These are phyloP conservation scores for Lasioglossum zephyrum DNA, from an alignment of 2,888 invertebrate species.

Conservation along the genomic window DNA sequence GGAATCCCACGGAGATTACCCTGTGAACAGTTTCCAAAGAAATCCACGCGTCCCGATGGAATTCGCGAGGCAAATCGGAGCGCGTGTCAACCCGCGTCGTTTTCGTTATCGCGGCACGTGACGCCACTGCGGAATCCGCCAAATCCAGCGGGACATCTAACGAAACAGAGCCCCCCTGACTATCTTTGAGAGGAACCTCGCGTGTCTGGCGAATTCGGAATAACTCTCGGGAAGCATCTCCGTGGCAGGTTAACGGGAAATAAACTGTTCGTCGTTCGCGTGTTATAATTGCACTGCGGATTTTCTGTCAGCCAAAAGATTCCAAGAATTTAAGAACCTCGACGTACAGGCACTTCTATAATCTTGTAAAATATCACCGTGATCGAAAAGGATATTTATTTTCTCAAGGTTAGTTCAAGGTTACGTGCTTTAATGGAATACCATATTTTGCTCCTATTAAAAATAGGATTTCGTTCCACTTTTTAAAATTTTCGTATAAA, in stretches of 20 bases:
- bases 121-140: conserved; percentile 10
- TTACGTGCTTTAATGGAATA: no score
- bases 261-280: neutral
- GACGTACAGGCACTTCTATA: no score
- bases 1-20: conserved; percentile 20
- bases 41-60: conserved; percentile 18
- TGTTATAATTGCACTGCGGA: neutral
- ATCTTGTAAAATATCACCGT: no score
- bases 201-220: neutral
- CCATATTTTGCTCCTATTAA: no score
- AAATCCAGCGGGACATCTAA: neutral
- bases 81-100: conserved; percentile 37
- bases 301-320: neutral
- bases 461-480: no score
- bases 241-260: neutral
- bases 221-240: neutral
- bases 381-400: no score
- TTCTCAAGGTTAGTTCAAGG: no score
- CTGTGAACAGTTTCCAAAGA: conserved; percentile 32
- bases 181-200: neutral
- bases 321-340: no score
- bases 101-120: conserved; percentile 68
- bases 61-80: conserved; percentile 19
- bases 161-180: neutral
- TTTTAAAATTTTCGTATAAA: no score